Evolutionary conservation across 2,113 vertebrate species (phyloP), one percentile per base, ranked within the genome.

Genomic region (Corythornis cristatus): DNA sequence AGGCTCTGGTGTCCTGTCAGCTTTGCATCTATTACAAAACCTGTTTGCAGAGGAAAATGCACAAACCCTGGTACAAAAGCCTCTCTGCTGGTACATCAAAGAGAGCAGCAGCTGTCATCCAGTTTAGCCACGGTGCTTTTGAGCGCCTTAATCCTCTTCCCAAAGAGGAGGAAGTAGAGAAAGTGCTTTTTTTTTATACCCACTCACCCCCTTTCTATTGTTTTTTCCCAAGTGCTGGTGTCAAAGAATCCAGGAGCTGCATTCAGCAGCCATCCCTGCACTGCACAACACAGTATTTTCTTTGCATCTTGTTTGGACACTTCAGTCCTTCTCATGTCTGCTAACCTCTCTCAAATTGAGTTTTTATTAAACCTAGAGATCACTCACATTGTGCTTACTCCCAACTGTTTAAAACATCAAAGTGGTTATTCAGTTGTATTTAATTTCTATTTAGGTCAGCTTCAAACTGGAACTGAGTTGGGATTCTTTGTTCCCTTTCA

Each of bases 31-130:
- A 70, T 94, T 95, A 78, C 18, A n/a, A 78, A 75, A 88, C 90
- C 66, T 72, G 23, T 57, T 62, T 50, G 8, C 15, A 46, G 8
- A 1, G 68, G 68, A 86, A 93, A 93, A 84, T 3, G 25, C 57
- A 64, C 75, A 84, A 66, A 67, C 75, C 57, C 71, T 73, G 22
- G 72, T 81, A 73, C 76, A 50, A 50, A 50, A 91, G 22, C 61
- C 28, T 56, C 48, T 7, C 60, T 88, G 87, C 93, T 68, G 67
- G n/a, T 83, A 62, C 62, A 73, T 95, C 92, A 92, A 92, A 95
- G 96, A 48, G 82, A 73, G 82, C 83, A 95, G 93, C 94, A 90
- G 83, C 95, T 96, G 93, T 89, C 94, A 93, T 37, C 58, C 83
- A 54, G 54, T 45, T 93, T 94, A 92, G 73, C 66, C 66, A 37